Base-by-base conservation (phyloP, 2,888 invertebrate species). In the Cerastoderma edule region DNA sequence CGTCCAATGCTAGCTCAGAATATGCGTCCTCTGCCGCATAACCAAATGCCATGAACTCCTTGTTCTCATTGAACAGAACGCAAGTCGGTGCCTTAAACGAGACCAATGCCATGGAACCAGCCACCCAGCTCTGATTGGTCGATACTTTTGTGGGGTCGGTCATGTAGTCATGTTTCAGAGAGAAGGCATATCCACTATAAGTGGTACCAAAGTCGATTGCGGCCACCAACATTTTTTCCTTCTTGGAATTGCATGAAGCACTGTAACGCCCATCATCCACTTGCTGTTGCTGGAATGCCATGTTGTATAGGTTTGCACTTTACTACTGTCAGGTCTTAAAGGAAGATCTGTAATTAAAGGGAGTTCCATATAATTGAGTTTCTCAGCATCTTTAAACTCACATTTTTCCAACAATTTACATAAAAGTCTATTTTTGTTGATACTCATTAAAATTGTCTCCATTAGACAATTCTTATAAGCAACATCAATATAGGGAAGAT, bases 141-240 rank as follows among this genome's bases (percentile, higher is more conserved):
- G 77, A 75, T 13, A 80, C 66, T 33, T 80, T 77, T 0, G 64
- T 22, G 10, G 80, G 77, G 69, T 80, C 72, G 0, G 63, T 63
- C 0, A 72, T 67, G 54, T 79, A 83, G 13, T 80, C 83, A 22
- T 54, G 48, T 32, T 74, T 75, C 6, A 80, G 74, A 0, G 78
- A 75, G 70, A 80, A 83, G 4, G 83, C 83, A 66, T 83, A 83
- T 24, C 83, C 83, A 32, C 77, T 78, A 57, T 72, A 83, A 0
- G 83, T 80, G 2, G 83, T 83, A 0, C 83, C 83, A 53, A 83
- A 83, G 56, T 83, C 83, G 46, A 83, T 71, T 63, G 80, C 83
- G 5, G 83, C 83, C 30, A 83, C 83, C 64, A 83, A 30, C 68
- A 76, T 53, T 39, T 72, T 75, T 16, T 67, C 75, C 66, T 78